Evolutionary conservation across 2,888 invertebrate genomes (phyloP).

Genomic region (Drosophila multiciliata): DNA sequence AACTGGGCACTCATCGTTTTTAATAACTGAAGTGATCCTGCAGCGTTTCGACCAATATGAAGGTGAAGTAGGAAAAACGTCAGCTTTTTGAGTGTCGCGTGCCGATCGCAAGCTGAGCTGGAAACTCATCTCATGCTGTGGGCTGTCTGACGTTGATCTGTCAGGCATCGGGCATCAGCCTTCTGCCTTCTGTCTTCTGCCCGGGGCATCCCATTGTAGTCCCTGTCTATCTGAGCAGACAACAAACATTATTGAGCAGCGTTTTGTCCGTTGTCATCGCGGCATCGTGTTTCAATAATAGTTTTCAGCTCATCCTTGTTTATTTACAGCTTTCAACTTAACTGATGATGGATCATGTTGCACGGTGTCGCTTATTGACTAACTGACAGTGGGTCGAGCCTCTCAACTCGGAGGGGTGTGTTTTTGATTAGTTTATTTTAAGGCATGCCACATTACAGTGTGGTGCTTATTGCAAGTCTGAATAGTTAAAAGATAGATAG

Average conservation of each 20-base stretch:
- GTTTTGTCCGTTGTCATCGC: conserved; percentile 72
- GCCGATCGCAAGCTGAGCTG: conserved; percentile 74
- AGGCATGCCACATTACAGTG: background rate
- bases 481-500: background rate
- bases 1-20: conserved; percentile 35
- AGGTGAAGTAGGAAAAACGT: conserved; percentile 29
- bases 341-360: conserved; percentile 76
- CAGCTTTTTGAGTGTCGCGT: conserved; percentile 68
- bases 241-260: conserved; percentile 8
- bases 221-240: conserved; percentile 16
- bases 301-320: conserved; percentile 54
- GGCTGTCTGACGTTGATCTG: conserved; percentile 47
- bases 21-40: conserved; percentile 72
- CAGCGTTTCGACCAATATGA: conserved; percentile 34
- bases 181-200: conserved; percentile 27
- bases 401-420: conserved; percentile 31
- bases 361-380: conserved; percentile 70
- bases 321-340: conserved; percentile 68
- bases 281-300: conserved; percentile 77
- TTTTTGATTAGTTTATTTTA: background rate
- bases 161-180: conserved; percentile 31
- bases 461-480: background rate
- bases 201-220: conserved; percentile 21
- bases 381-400: conserved; percentile 51
- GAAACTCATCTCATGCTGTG: conserved; percentile 70